Conservation (phyloP, 1,140 invertebrate genomes). For the Palaemon carinicauda region DNA sequence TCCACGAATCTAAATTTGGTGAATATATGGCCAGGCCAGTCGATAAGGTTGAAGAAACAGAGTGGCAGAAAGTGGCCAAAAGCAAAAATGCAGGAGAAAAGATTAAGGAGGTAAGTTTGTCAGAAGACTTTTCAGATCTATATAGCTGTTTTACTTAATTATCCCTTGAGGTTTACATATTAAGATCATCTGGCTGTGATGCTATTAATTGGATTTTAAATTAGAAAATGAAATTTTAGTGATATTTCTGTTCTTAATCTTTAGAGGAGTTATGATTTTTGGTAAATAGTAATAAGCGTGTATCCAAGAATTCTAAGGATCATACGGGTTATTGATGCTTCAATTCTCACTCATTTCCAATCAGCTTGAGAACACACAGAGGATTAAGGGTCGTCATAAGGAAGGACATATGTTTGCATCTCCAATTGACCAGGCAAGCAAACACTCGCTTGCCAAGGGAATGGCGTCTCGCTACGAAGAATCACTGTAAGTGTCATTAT, state of each 20-base stretch:
- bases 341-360: neutral
- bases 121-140: too few relatives aligned
- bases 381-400: conserved; percentile 83
- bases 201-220: too few relatives aligned
- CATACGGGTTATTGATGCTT: neutral
- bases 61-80: conserved; percentile 84
- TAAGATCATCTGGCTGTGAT: too few relatives aligned
- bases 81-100: conserved; percentile 84
- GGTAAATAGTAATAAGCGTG: too few relatives aligned
- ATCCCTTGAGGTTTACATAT: too few relatives aligned
- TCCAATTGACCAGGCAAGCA: conserved; percentile 81
- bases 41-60: conserved; percentile 76
- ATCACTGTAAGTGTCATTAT: conserved; percentile 71
- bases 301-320: neutral
- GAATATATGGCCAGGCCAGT: conserved; percentile 70
- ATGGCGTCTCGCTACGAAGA: conserved; percentile 87
- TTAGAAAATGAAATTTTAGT: too few relatives aligned
- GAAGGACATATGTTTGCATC: conserved; percentile 82
- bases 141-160: neutral
- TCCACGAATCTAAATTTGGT: conserved; percentile 61
- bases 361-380: conserved; percentile 80
- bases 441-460: conserved; percentile 79
- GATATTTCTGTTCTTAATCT: too few relatives aligned
- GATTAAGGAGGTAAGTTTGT: conserved; percentile 73
- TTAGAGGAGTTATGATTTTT: too few relatives aligned